phyloP scores from a whole-genome alignment of 2,888 invertebrate species.

The Salticus scenicus region DNA sequence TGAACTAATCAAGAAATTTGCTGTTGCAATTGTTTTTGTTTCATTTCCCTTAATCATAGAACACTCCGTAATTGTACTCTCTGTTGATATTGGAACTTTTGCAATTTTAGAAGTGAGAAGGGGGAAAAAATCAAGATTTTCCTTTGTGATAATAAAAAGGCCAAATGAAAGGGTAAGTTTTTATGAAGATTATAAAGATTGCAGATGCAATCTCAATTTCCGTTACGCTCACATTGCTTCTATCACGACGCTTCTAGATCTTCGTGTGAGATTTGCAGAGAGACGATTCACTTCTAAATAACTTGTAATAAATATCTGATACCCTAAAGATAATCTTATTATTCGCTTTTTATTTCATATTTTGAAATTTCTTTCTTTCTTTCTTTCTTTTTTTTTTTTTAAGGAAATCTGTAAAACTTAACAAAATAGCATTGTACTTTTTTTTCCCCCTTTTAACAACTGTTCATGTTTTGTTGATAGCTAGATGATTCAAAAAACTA shows the following conservation, averaged over 20 bases:
- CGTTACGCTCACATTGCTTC: not conserved
- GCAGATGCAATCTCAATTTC: conserved; percentile 1
- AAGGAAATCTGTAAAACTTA: too few relatives aligned
- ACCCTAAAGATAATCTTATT: not conserved
- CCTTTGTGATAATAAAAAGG: conserved; percentile 8
- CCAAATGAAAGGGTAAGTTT: not conserved
- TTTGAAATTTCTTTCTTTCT: too few relatives aligned
- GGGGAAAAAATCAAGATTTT: not conserved
- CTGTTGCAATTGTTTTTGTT: not conserved
- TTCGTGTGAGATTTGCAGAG: not conserved
- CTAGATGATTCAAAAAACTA: too few relatives aligned
- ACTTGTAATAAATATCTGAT: not conserved
- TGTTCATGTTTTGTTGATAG: too few relatives aligned
- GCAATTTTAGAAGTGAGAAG: conserved; percentile 6
- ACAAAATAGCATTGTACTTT: too few relatives aligned
- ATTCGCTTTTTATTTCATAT: not conserved
- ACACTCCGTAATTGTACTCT: not conserved
- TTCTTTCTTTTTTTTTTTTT: too few relatives aligned
- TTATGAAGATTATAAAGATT: conserved; percentile 3
- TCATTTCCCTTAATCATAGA: not conserved
- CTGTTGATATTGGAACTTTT: not conserved
- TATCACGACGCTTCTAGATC: not conserved
- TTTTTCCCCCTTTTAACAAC: too few relatives aligned
- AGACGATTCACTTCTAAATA: not conserved
- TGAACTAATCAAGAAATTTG: not conserved